Conservation (phyloP, 53 echinoderm and acorn worm genomes). For the Holothuria leucospilota region DNA sequence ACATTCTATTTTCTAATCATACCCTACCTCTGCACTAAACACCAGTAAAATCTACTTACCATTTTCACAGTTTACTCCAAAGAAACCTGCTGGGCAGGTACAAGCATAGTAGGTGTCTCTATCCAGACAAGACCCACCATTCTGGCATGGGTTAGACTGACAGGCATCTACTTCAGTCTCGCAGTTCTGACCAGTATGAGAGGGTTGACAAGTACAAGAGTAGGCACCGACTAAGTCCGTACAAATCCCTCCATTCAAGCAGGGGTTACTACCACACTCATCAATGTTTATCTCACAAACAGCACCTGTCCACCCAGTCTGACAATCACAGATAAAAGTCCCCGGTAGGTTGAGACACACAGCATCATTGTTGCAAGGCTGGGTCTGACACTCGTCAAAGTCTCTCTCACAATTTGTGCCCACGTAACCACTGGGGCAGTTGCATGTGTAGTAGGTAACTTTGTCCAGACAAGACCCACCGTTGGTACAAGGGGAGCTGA, state of each 20-base stretch:
- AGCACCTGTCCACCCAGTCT: constrained; percentile 48
- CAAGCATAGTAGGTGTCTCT: constrained; percentile 64
- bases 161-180: constrained; percentile 58
- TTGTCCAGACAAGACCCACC: constrained; percentile 52
- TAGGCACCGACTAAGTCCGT: constrained; percentile 59
- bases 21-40: no score
- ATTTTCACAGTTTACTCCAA: constrained; percentile 70
- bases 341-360: constrained; percentile 43
- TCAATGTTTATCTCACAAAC: constrained; percentile 56
- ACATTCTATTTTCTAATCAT: no score
- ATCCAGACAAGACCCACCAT: constrained; percentile 69
- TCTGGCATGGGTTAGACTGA: constrained; percentile 67
- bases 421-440: constrained; percentile 59
- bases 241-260: constrained; percentile 61
- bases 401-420: constrained; percentile 58
- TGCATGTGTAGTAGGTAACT: constrained; percentile 55
- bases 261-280: constrained; percentile 65
- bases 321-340: constrained; percentile 53
- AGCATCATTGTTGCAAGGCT: constrained; percentile 63
- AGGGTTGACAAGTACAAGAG: constrained; percentile 58
- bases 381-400: constrained; percentile 56
- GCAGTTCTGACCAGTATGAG: constrained; percentile 55
- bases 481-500: constrained; percentile 56
- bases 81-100: constrained; percentile 65
- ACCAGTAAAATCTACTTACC: constrained; percentile 28